Conservation (phyloP, 2,888 invertebrate genomes). For the Cantharis rustica region DNA sequence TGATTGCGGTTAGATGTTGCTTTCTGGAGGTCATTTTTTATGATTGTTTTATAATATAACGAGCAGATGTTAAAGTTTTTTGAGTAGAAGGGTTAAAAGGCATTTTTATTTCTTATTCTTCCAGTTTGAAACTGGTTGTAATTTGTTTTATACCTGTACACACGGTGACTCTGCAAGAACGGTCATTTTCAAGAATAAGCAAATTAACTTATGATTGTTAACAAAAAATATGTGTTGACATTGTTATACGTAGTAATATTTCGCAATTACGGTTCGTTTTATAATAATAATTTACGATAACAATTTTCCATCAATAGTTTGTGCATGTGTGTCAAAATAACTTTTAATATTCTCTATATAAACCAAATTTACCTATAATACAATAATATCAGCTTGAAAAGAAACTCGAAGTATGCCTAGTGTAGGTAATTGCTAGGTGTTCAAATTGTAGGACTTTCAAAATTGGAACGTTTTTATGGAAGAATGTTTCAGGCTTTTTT, state of each 20-base stretch:
- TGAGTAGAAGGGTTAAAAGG: background rate
- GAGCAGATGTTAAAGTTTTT: constrained; percentile 11
- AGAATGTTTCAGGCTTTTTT: background rate
- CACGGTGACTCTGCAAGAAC: background rate
- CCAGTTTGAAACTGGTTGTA: background rate
- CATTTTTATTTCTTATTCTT: background rate
- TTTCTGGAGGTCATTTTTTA: constrained; percentile 19
- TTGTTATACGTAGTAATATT: background rate
- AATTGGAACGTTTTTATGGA: background rate
- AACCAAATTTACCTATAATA: background rate
- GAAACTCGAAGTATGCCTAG: background rate
- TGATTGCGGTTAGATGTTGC: constrained; percentile 7
- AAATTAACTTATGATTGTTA: background rate
- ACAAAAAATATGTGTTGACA: background rate
- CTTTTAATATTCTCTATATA: background rate
- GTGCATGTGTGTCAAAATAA: background rate
- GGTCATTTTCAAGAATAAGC: background rate
- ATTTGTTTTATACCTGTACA: background rate
- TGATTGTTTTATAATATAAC: constrained; percentile 1
- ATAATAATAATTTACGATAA: background rate
- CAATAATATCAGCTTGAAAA: background rate
- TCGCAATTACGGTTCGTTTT: background rate
- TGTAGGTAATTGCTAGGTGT: background rate
- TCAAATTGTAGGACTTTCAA: background rate
- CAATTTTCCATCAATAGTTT: background rate